These are phyloP conservation scores for Pomatorhinus ruficollis DNA, from an alignment of 2,113 vertebrate species.

Conservation along the genomic window DNA sequence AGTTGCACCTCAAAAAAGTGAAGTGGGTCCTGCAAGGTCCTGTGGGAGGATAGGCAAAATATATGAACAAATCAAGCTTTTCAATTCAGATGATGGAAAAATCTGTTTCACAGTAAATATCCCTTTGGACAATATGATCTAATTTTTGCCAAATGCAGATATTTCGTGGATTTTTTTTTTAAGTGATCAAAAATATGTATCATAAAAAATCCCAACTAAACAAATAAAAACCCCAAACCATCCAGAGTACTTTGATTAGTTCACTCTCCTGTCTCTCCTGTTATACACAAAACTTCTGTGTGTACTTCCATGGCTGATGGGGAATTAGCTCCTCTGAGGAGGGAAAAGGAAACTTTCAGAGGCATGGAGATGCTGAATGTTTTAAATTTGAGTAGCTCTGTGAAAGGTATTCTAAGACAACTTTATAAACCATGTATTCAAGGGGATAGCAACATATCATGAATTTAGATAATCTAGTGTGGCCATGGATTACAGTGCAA, in stretches of 20 bases:
- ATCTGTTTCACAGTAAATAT: neutral
- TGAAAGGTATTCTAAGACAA: neutral
- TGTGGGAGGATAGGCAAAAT: accelerated
- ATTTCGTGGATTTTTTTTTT: neutral
- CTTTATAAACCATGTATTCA: neutral
- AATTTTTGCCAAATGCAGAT: neutral
- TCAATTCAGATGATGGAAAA: neutral
- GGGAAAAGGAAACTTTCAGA: neutral
- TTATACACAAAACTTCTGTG: neutral
- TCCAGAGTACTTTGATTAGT: neutral
- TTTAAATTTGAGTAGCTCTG: neutral
- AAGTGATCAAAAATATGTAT: neutral
- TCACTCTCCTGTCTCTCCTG: neutral
- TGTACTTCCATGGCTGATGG: neutral
- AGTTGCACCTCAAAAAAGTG: neutral
- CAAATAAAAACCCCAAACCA: neutral
- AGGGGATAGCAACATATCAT: neutral
- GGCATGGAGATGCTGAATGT: neutral
- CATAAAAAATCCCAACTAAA: neutral
- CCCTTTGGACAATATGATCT: neutral
- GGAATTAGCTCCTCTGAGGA: neutral
- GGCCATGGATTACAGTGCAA: neutral
- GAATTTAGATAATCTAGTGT: neutral
- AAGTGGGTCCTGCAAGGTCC: neutral
- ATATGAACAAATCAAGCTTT: neutral